Conservation (phyloP, 92 coral and sea anemone genomes). For the Zoanthus gigantus region DNA sequence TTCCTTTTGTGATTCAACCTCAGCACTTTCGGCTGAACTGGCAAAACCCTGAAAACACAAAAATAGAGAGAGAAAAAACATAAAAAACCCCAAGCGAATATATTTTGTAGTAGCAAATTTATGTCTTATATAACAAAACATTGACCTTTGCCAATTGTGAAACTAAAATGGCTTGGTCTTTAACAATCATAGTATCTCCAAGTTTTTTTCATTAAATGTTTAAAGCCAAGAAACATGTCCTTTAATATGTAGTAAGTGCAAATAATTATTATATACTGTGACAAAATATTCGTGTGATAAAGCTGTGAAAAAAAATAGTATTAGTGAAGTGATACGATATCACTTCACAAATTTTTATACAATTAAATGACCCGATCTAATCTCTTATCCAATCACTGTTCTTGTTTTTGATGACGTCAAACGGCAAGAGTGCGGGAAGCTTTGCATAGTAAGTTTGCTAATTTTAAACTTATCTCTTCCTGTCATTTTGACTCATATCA, state of each 20-base stretch:
- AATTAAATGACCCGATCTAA: background rate
- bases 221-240: background rate
- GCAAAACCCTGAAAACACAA: slow-evolving; percentile 40
- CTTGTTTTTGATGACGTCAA: slow-evolving; percentile 4
- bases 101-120: background rate
- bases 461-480: background rate
- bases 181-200: slow-evolving; percentile 1
- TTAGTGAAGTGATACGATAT: background rate
- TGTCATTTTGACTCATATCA: no score
- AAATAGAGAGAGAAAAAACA: background rate
- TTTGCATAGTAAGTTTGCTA: background rate
- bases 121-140: slow-evolving; percentile 8
- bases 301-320: no score
- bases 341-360: background rate
- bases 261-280: background rate
- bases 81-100: slow-evolving; percentile 9
- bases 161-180: background rate
- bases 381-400: background rate
- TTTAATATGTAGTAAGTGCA: slow-evolving; percentile 5
- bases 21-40: slow-evolving; percentile 53
- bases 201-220: slow-evolving; percentile 4
- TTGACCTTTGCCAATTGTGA: background rate
- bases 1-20: slow-evolving; percentile 34
- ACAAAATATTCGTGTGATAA: background rate
- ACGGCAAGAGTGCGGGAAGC: background rate